Evolutionary conservation across 1,140 invertebrate genomes (phyloP).

Genomic region (Glomeris maerens): DNA sequence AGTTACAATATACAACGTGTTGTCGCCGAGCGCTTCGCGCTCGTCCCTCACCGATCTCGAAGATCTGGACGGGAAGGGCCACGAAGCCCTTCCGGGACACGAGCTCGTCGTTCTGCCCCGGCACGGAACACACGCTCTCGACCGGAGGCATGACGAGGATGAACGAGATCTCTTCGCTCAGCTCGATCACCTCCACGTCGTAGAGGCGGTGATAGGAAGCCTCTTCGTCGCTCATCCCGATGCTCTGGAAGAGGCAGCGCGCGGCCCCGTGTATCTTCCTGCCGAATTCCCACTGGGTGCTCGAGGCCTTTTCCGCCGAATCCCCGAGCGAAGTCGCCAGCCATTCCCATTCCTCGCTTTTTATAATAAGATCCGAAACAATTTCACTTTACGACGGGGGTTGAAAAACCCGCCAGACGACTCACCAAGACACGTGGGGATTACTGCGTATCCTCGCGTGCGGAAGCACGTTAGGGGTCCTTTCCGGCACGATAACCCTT

Average conservation of each 20-base stretch:
- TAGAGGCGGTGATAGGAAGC: constrained; percentile 46
- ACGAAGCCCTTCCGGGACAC: constrained; percentile 63
- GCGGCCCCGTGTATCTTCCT: constrained; percentile 23
- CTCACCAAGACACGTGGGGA: constrained; percentile 85
- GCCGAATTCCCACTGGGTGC: constrained; percentile 25
- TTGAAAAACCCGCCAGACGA: too few species aligned
- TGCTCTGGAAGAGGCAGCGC: constrained; percentile 22
- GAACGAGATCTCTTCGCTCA: constrained; percentile 73
- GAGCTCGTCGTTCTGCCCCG: constrained; percentile 63
- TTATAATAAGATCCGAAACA: constrained; percentile 26
- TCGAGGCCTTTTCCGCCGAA: background rate
- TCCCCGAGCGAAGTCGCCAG: constrained; percentile 27
- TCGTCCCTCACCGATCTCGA: constrained; percentile 60
- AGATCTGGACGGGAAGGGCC: constrained; percentile 68
- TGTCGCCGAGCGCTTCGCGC: background rate
- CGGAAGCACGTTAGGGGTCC: constrained; percentile 82
- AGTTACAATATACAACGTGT: constrained; percentile 1
- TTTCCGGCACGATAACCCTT: constrained; percentile 76
- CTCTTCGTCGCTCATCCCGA: constrained; percentile 19
- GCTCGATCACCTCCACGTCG: constrained; percentile 79
- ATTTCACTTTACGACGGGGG: constrained; percentile 5
- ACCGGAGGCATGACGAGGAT: constrained; percentile 75
- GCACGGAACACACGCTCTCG: constrained; percentile 77
- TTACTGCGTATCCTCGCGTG: constrained; percentile 84
- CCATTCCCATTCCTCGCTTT: constrained; percentile 77